Conservation (phyloP, 2,888 invertebrate species). For the Chloroclystis v-ata region DNA sequence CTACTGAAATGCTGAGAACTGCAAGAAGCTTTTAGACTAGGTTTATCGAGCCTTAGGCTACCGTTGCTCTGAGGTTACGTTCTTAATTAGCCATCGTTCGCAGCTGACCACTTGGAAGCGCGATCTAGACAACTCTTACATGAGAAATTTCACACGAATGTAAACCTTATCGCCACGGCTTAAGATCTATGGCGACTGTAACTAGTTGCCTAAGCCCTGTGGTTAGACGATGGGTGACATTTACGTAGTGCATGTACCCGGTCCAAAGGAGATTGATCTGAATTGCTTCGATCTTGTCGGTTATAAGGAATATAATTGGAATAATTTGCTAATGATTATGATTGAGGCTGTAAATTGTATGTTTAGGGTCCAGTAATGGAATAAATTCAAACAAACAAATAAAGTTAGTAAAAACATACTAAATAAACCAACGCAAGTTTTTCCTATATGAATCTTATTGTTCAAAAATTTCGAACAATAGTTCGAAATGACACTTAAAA, state of each 20-base stretch:
- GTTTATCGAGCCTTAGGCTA: slow-evolving; percentile 64
- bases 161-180: slow-evolving; percentile 24
- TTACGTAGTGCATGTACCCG: slow-evolving; percentile 43
- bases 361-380: too few relatives aligned
- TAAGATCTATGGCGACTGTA: slow-evolving; percentile 26
- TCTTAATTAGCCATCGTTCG: slow-evolving; percentile 73
- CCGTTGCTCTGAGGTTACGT: slow-evolving; percentile 60
- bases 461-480: too few relatives aligned
- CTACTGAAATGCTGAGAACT: slow-evolving; percentile 45
- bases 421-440: too few relatives aligned
- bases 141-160: slow-evolving; percentile 21
- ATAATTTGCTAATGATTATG: background rate
- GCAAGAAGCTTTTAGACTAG: slow-evolving; percentile 61
- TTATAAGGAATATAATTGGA: slow-evolving; percentile 23
- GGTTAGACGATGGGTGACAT: slow-evolving; percentile 49
- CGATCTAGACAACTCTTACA: slow-evolving; percentile 43
- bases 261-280: slow-evolving; percentile 38
- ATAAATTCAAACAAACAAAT: too few relatives aligned
- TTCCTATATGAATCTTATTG: too few relatives aligned
- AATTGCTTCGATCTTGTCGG: slow-evolving; percentile 34
- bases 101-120: slow-evolving; percentile 68
- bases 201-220: slow-evolving; percentile 36
- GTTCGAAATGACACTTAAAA: too few relatives aligned
- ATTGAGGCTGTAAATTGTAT: too few relatives aligned
- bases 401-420: too few relatives aligned